Percentiles rank a stretch among this genome's conserved stretches.
phyloP scores from a whole-genome alignment of 2,888 invertebrate species.

The Tribolium freemani region DNA sequence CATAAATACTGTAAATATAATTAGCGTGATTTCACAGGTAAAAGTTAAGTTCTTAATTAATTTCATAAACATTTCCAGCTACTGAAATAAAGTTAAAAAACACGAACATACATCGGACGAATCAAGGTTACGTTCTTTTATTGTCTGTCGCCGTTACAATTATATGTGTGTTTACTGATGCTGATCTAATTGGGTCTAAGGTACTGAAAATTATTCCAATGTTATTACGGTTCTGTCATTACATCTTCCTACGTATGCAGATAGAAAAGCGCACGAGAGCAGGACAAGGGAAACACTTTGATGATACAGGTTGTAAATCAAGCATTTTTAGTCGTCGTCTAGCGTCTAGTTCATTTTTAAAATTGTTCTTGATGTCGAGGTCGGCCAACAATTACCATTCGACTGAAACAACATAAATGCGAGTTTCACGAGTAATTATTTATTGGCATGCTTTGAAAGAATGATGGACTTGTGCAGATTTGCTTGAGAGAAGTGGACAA shows the following conservation, averaged over 20 bases:
- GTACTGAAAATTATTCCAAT: neutral
- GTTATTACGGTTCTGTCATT: neutral
- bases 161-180: neutral
- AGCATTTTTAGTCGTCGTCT: neutral
- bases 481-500: neutral
- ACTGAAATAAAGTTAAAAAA: neutral
- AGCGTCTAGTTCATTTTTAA: neutral
- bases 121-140: neutral
- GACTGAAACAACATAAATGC: slow-evolving; percentile 13
- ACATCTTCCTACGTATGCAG: neutral
- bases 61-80: neutral
- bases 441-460: neutral
- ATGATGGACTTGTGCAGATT: neutral
- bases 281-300: neutral
- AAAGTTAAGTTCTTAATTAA: neutral
- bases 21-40: neutral
- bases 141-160: neutral
- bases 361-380: neutral
- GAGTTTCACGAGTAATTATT: slow-evolving; percentile 1
- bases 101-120: neutral
- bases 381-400: slow-evolving; percentile 3
- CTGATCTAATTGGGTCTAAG: neutral
- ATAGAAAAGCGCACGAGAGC: neutral
- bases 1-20: neutral
- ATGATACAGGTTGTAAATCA: neutral